These are phyloP conservation scores for Vultur gryphus DNA, from an alignment of 2,797 vertebrate genomes.

Conservation along the genomic window DNA sequence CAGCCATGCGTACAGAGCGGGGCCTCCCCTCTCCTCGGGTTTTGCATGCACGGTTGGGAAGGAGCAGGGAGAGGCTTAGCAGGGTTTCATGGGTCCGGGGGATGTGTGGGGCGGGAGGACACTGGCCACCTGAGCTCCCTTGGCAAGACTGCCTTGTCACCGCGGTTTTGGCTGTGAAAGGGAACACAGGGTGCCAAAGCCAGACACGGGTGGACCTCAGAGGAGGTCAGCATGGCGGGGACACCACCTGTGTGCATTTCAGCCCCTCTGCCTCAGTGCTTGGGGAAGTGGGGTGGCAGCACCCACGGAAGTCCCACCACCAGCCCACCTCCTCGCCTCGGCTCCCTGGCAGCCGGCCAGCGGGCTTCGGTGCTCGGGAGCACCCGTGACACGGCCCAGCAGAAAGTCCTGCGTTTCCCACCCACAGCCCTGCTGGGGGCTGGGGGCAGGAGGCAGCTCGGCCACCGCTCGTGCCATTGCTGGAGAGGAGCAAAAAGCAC, in stretches of 20 bases:
- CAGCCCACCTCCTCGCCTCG: neutral
- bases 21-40: neutral
- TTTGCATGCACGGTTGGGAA: neutral
- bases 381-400: neutral
- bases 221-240: neutral
- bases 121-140: neutral
- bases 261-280: neutral
- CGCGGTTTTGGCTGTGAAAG: neutral
- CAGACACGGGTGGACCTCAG: neutral
- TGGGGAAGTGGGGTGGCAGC: neutral
- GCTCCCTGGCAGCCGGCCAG: neutral
- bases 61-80: neutral
- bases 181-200: neutral
- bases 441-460: neutral
- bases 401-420: neutral
- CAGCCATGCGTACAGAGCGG: fast-evolving
- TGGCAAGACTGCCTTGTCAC: neutral
- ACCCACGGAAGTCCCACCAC: neutral
- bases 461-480: fast-evolving
- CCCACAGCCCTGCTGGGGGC: neutral
- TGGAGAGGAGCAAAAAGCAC: neutral
- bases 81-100: neutral
- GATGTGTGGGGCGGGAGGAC: neutral
- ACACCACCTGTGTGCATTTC: neutral
- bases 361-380: neutral